Percentiles rank a stretch among this genome's conserved stretches.
phyloP scores from a whole-genome alignment of 2,888 invertebrate genomes.

The Crepidodera aurea region DNA sequence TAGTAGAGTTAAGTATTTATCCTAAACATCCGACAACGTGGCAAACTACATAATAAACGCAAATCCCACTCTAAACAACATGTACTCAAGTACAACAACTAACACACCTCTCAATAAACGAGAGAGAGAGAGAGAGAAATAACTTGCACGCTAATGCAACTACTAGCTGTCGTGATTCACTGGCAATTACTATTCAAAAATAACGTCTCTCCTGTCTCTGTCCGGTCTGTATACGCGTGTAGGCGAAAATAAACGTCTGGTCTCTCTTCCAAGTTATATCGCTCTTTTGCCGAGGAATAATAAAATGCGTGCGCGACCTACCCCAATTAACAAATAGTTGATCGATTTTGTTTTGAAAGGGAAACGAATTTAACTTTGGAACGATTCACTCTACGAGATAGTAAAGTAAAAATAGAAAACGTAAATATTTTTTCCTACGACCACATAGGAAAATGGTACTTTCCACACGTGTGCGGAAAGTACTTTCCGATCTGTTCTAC shows the following conservation, averaged over 20 bases:
- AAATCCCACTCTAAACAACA: slow-evolving; percentile 9
- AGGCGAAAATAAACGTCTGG: slow-evolving; percentile 13
- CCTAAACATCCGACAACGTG: slow-evolving; percentile 15
- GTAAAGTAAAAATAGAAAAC: no score
- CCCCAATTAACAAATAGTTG: background rate
- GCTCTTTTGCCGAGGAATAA: slow-evolving; percentile 7
- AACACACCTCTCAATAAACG: slow-evolving; percentile 14
- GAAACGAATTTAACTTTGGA: no score
- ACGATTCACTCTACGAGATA: no score
- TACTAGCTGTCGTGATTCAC: background rate
- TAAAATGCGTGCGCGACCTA: slow-evolving; percentile 8
- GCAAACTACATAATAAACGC: slow-evolving; percentile 4
- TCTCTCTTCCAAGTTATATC: slow-evolving; percentile 1
- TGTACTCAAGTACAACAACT: slow-evolving; percentile 12
- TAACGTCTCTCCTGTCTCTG: slow-evolving; percentile 1
- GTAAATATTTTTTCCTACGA: no score
- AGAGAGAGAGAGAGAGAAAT: slow-evolving; percentile 3
- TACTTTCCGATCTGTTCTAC: no score
- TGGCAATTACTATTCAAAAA: slow-evolving; percentile 10
- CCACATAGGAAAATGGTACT: no score
- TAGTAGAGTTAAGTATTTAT: no score
- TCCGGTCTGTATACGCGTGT: background rate
- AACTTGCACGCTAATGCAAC: slow-evolving; percentile 8
- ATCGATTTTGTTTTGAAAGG: background rate
- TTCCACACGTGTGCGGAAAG: no score